Conservation (phyloP, 2,797 vertebrate genomes). For the Limnodromus scolopaceus region DNA sequence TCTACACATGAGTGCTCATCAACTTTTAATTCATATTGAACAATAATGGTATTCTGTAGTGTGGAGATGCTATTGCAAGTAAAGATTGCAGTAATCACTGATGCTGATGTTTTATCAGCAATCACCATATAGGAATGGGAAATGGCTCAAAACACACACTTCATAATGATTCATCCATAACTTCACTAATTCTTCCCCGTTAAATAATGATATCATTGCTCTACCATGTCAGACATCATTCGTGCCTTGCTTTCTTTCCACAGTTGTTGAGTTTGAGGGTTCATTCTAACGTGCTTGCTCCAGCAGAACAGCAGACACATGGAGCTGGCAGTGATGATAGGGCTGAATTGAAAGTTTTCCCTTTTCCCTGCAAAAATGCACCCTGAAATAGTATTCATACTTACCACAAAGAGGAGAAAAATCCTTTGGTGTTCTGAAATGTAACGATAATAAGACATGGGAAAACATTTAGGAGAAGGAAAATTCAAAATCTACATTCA, state of each 20-base stretch:
- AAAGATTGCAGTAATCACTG: not conserved
- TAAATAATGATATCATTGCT: not conserved
- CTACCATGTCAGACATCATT: not conserved
- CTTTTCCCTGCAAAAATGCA: not conserved
- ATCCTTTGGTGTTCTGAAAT: not conserved
- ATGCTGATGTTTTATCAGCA: not conserved
- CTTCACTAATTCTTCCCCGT: not conserved
- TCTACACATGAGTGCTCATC: not conserved
- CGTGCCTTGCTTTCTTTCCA: not conserved
- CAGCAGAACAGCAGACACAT: not conserved
- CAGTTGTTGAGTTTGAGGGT: not conserved
- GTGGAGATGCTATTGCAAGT: not conserved
- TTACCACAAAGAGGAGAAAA: not conserved
- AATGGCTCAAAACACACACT: not conserved
- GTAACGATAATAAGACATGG: not conserved
- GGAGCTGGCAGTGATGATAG: not conserved
- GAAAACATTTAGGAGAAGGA: not conserved
- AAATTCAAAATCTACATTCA: constrained; percentile 50
- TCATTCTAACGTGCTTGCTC: constrained; percentile 10
- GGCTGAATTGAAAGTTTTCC: not conserved
- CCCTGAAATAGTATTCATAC: not conserved
- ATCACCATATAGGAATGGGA: not conserved
- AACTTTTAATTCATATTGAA: not conserved
- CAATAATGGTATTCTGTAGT: not conserved
- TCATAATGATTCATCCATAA: not conserved